Evolutionary conservation across 2,797 vertebrate genomes (phyloP), one percentile per base, ranked within the genome.

Genomic region (Microtus obscurus): DNA sequence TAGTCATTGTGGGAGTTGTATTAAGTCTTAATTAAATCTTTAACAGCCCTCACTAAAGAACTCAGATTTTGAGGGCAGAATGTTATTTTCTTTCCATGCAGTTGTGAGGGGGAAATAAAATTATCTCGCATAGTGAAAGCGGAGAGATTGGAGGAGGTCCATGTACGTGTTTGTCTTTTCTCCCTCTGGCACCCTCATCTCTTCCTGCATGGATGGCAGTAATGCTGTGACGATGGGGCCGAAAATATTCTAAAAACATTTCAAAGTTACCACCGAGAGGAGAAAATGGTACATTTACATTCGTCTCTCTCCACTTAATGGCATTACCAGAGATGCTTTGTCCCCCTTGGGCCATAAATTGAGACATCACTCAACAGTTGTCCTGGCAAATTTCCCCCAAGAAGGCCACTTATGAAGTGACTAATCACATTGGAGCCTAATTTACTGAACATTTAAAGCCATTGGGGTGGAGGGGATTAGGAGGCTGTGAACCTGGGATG

Each of bases 321-420:
- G 94, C 94, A 94, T 97, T 95, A 74, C 87, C 83, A 97, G 95
- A 97, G 96, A 97, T 96, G 93, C 95, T 65, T 94, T 81, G 93
- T 97, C 96, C 97, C 97, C 83, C 34, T 93, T 93, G 95, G 92
- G 92, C 95, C 90, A 98, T 97, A 97, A 98, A 97, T 96, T 97
- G 97, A 98, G 96, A 98, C 96, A 98, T 98, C 98, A 97, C 97
- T 98, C 97, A 97, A 94, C 97, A 97, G 97, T 97, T 95, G 96
- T 97, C 96, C 96, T 97, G 97, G 97, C 92, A 97, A 92, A 97
- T 97, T 97, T 97, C 92, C 97, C 95, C 95, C 87, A 86, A 25
- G 96, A 97, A 97, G 94, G 73, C 97, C 97, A 97, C 97, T 97
- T 97, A 98, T 90, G 93, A 97, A 97, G 96, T 97, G 97, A 97